phyloP scores from a whole-genome alignment of 2,888 invertebrate genomes.

The Strigamia transsilvanica region DNA sequence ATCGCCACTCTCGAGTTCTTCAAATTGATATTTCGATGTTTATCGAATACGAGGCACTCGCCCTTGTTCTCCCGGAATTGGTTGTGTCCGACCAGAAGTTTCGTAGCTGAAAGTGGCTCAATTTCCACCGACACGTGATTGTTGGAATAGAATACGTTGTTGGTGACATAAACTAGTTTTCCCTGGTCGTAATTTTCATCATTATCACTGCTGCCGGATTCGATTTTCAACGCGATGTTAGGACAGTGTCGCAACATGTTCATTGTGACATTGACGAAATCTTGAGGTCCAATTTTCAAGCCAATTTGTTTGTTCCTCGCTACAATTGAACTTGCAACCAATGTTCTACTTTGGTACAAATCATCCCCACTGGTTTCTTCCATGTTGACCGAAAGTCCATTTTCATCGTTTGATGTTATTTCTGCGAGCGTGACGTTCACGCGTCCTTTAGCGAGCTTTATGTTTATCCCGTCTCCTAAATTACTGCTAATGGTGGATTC shows the following conservation, averaged over 20 bases:
- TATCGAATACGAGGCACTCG: constrained; percentile 72
- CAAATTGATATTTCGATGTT: not conserved
- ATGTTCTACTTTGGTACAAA: constrained; percentile 66
- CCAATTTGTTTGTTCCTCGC: constrained; percentile 87
- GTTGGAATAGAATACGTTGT: constrained; percentile 83
- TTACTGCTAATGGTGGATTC: constrained; percentile 89
- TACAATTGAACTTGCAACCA: constrained; percentile 87
- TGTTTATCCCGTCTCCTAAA: constrained; percentile 92
- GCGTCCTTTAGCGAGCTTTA: constrained; percentile 93
- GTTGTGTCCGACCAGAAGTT: constrained; percentile 69
- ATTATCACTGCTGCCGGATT: constrained; percentile 67
- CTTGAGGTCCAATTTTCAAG: constrained; percentile 91
- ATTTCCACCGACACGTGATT: constrained; percentile 76
- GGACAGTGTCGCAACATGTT: constrained; percentile 83
- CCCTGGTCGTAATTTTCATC: constrained; percentile 63
- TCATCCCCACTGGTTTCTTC: constrained; percentile 76
- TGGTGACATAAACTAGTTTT: constrained; percentile 77
- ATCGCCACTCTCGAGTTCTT: constrained; percentile 72
- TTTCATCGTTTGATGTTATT: constrained; percentile 83
- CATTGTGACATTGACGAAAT: constrained; percentile 88
- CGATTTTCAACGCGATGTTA: constrained; percentile 80
- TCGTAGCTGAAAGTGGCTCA: constrained; percentile 77
- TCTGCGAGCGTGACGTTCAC: constrained; percentile 88
- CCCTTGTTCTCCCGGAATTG: constrained; percentile 82
- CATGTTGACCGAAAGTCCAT: constrained; percentile 88